A percentile compares a stretch with the other conserved stretches of the same genome.
Evolutionary conservation across 2,113 vertebrate species (phyloP).

Genomic region (Paratilapia polleni): DNA sequence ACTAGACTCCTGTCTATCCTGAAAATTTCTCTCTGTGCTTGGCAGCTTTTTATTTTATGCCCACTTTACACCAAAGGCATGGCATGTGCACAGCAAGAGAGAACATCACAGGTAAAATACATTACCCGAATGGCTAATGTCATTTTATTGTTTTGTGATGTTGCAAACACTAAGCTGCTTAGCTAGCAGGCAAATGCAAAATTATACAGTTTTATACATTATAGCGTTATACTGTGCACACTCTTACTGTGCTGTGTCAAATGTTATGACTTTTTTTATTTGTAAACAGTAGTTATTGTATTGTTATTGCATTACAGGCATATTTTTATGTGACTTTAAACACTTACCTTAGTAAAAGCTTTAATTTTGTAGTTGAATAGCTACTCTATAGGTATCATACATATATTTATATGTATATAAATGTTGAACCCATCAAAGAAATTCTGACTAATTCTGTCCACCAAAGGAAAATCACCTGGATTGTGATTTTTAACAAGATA

Average conservation of each 20-base stretch:
- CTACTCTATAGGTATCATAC: too few relatives aligned
- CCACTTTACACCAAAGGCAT: conserved; percentile 37
- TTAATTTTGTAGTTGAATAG: too few relatives aligned
- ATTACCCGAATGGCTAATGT: neutral
- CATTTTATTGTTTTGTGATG: neutral
- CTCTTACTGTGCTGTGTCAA: neutral
- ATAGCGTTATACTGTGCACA: neutral
- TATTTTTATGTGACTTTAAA: neutral
- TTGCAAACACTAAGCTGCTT: neutral
- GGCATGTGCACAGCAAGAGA: conserved; percentile 69
- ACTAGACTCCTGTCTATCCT: neutral
- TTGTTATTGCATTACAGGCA: neutral
- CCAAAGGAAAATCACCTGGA: too few relatives aligned
- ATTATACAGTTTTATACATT: neutral
- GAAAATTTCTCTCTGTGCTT: neutral
- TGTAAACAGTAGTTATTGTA: neutral
- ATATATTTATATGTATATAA: too few relatives aligned
- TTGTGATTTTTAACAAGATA: too few relatives aligned
- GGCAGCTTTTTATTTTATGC: neutral
- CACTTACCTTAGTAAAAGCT: too few relatives aligned
- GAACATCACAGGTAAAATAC: conserved; percentile 64
- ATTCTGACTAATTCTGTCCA: too few relatives aligned
- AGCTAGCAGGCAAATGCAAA: neutral
- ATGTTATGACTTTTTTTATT: neutral
- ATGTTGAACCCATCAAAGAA: too few relatives aligned